A percentile compares a stretch with the other conserved stretches of the same genome.
Evolutionary conservation across 2,888 invertebrate genomes (phyloP).

Genomic region (Ganaspis brasiliensis): DNA sequence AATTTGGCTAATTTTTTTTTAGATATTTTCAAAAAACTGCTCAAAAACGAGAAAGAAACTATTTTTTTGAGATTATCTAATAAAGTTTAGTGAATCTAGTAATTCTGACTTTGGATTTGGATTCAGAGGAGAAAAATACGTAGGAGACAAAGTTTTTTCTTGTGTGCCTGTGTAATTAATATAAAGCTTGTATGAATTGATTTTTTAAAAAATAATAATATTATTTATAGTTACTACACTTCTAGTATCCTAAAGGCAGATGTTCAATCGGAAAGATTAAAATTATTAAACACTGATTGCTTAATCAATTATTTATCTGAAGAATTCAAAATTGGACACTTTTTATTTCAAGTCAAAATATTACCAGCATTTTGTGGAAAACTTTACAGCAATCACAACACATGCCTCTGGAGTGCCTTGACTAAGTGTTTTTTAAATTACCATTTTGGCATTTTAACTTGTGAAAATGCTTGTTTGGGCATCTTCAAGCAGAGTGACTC

Average conservation of each 20-base stretch:
- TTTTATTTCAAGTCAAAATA: constrained; percentile 67
- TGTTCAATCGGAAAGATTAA: constrained; percentile 54
- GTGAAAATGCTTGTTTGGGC: constrained; percentile 70
- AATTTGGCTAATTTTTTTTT: too few species aligned
- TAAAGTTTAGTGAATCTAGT: too few species aligned
- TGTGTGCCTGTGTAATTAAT: too few species aligned
- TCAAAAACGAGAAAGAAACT: too few species aligned
- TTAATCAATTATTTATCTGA: constrained; percentile 64
- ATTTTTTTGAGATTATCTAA: too few species aligned
- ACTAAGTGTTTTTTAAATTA: constrained; percentile 69
- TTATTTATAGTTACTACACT: constrained; percentile 64
- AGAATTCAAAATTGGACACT: constrained; percentile 71
- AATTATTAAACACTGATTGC: constrained; percentile 50
- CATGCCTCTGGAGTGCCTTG: constrained; percentile 68
- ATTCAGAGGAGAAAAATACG: too few species aligned
- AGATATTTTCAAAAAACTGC: too few species aligned
- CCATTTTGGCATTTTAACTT: constrained; percentile 70
- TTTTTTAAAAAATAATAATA: not conserved
- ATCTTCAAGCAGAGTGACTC: constrained; percentile 73
- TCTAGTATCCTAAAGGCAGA: constrained; percentile 66
- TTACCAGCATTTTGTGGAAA: constrained; percentile 66
- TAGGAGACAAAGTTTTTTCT: too few species aligned
- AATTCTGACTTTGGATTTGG: too few species aligned
- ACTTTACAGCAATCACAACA: constrained; percentile 61
- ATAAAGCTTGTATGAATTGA: too few species aligned